A percentile compares a stretch with the other conserved stretches of the same genome.
Conservation (phyloP, 2,797 vertebrate genomes). For the Toxotes lorentzi region DNA sequence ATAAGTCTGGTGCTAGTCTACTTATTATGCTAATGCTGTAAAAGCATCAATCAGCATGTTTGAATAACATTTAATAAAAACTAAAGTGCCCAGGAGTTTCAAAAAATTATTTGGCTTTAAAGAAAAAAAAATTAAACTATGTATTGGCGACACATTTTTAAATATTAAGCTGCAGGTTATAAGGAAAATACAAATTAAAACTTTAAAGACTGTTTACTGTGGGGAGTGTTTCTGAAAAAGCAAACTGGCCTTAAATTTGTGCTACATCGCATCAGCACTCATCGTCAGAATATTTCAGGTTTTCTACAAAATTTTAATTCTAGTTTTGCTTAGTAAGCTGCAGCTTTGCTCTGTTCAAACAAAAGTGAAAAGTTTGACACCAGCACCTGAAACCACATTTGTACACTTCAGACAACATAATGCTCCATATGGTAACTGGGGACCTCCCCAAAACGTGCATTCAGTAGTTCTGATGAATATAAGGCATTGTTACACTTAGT, state of each 20-base stretch:
- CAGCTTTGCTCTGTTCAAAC: conserved; percentile 14
- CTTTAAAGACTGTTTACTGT: neutral
- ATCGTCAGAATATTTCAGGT: neutral
- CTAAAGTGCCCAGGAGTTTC: neutral
- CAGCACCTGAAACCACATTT: conserved; percentile 81
- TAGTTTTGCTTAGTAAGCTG: neutral
- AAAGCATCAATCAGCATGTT: neutral
- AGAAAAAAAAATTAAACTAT: neutral
- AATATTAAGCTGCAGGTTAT: neutral
- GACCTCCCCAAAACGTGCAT: conserved; percentile 78
- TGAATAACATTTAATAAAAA: neutral
- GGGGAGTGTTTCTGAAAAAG: neutral
- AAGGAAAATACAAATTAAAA: neutral
- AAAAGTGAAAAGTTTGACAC: conserved; percentile 65
- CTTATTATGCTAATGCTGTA: neutral
- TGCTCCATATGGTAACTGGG: conserved; percentile 78
- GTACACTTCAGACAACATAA: conserved; percentile 75
- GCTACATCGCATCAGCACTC: neutral
- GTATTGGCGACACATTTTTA: neutral
- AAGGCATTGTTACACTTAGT: conserved; percentile 91
- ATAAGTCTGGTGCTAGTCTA: neutral
- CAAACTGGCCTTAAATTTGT: neutral
- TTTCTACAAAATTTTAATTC: neutral
- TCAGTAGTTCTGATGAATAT: conserved; percentile 88
- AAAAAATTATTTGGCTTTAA: neutral